Base-by-base conservation (phyloP, 2,888 invertebrate genomes). In the Sphaeridia pumilis region DNA sequence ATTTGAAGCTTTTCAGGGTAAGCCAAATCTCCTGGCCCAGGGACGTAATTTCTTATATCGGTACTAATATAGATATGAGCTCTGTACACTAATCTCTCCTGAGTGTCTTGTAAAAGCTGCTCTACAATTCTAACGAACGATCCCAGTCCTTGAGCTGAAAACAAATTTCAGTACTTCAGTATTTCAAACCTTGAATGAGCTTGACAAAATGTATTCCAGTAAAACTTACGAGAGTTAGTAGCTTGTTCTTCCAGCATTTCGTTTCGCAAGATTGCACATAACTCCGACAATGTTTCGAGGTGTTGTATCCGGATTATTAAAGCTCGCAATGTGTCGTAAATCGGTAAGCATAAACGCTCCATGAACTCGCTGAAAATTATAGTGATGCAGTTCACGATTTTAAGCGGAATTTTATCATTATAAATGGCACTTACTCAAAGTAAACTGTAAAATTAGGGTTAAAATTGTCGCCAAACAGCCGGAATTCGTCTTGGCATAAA, bases 1-100 rank as follows among this genome's bases (percentile, higher is more conserved):
- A 97, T 94, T 70, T 87, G 82, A 57, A 98, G 74, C 71, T 97
- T 95, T 66, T 94, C 90, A 0, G 98, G 98, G 75, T 98, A 98
- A 0, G 95, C 94, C 57, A 98, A 77, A 74, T 98, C 98, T 0
- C 97, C 97, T 3, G 85, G 80, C 12, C 92, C 92, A 1, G 97
- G 89, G 58, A 84, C 79, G 70, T 88, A 88, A 63, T 81, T 78
- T 55, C 87, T 74, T 63, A 99, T 88, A 72, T 98, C 97, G 1
- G 85, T 83, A 50, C 88, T 83, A 57, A 97, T 79, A 71, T 93
- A 97, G 63, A 95, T 80, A 74, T 93, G 87, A 0, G 93, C 88
- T 46, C 97, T 79, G 72, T 93, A 97, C 34, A 95, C 95, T 35
- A 98, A 78, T 49, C 98, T 75, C 70, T 98, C 98, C 70, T 95